These are phyloP conservation scores for Polymixis flavicincta DNA, from an alignment of 2,888 invertebrate genomes.

Conservation along the genomic window DNA sequence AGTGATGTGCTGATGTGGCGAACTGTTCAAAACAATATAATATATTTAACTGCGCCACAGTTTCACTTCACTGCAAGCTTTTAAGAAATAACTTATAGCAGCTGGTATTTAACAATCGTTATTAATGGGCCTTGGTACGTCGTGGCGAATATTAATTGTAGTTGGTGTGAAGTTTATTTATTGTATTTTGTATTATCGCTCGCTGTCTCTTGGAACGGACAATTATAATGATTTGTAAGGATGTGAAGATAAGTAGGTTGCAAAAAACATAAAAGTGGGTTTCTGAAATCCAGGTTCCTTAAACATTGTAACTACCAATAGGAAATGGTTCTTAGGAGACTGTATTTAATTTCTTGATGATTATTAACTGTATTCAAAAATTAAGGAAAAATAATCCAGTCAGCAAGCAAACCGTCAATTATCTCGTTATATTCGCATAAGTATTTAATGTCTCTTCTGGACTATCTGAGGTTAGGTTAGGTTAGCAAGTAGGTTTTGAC, in stretches of 20 bases:
- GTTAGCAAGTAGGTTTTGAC: too few relatives aligned
- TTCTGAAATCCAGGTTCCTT: too few relatives aligned
- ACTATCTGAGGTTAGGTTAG: too few relatives aligned
- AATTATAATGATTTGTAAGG: neutral
- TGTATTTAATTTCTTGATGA: too few relatives aligned
- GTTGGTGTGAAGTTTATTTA: constrained; percentile 26
- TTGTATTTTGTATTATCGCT: constrained; percentile 3
- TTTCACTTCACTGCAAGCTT: constrained; percentile 33
- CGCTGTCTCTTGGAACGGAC: neutral
- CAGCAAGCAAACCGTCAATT: too few relatives aligned
- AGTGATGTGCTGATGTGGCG: constrained; percentile 51
- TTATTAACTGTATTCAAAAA: too few relatives aligned
- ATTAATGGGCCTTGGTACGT: constrained; percentile 36
- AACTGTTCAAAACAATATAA: constrained; percentile 39
- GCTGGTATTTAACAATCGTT: constrained; percentile 41
- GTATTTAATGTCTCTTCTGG: too few relatives aligned
- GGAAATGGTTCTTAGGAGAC: too few relatives aligned
- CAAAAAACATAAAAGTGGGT: neutral
- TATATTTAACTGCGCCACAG: constrained; percentile 38
- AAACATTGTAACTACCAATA: too few relatives aligned
- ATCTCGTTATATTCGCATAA: too few relatives aligned
- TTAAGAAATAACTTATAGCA: constrained; percentile 45
- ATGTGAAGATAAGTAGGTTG: neutral
- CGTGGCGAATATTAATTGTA: constrained; percentile 32
- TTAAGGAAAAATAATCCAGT: too few relatives aligned